Conservation (phyloP, 2,888 invertebrate genomes). For the Hypomecis punctinalis region DNA sequence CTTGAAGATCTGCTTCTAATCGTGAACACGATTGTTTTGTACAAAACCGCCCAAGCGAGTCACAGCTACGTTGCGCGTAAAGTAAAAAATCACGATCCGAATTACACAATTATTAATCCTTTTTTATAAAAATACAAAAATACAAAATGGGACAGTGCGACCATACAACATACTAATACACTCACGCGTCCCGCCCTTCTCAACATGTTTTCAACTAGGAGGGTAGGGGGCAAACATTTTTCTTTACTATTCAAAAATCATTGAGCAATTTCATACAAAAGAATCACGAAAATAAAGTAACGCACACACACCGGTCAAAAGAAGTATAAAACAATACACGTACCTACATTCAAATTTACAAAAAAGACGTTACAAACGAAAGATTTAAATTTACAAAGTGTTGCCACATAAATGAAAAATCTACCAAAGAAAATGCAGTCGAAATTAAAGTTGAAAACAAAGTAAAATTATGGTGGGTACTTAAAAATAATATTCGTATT, state of each 20-base stretch:
- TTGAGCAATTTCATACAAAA: slow-evolving; percentile 81
- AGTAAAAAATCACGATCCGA: slow-evolving; percentile 79
- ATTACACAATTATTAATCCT: slow-evolving; percentile 77
- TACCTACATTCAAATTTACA: slow-evolving; percentile 45
- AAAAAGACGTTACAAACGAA: slow-evolving; percentile 42
- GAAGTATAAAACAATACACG: slow-evolving; percentile 36
- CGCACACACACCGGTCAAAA: slow-evolving; percentile 58
- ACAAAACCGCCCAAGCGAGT: slow-evolving; percentile 57
- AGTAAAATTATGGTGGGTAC: slow-evolving; percentile 46
- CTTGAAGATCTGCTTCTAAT: slow-evolving; percentile 56
- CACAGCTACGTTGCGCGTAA: slow-evolving; percentile 74
- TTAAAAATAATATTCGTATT: slow-evolving; percentile 49
- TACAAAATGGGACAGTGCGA: slow-evolving; percentile 85
- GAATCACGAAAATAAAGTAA: slow-evolving; percentile 62
- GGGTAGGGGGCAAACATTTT: slow-evolving; percentile 75
- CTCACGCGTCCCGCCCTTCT: slow-evolving; percentile 73
- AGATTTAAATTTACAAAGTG: slow-evolving; percentile 48
- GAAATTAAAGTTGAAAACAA: slow-evolving; percentile 60
- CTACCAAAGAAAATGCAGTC: slow-evolving; percentile 54
- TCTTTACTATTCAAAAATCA: slow-evolving; percentile 59
- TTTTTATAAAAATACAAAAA: slow-evolving; percentile 85
- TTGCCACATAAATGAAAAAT: slow-evolving; percentile 52
- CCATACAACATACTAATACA: slow-evolving; percentile 65
- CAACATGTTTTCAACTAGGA: slow-evolving; percentile 61
- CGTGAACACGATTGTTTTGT: slow-evolving; percentile 30